These are phyloP conservation scores for Talpa occidentalis DNA, from an alignment of 2,113 vertebrate genomes.

Conservation along the genomic window DNA sequence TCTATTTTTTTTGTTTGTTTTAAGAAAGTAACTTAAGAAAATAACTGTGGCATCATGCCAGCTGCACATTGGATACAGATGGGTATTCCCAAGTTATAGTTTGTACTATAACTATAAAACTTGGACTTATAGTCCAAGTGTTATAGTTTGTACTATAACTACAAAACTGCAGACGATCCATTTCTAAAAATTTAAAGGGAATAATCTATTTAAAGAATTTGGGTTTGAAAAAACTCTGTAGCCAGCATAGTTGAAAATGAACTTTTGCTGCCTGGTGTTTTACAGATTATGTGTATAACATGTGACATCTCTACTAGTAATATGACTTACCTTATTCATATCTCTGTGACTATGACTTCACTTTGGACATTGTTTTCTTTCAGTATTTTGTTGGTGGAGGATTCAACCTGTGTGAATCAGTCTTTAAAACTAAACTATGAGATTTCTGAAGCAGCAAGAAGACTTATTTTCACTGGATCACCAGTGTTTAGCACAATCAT, in stretches of 20 bases:
- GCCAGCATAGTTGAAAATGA: not conserved
- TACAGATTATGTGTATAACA: not conserved
- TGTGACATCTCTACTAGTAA: not conserved
- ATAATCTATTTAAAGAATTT: constrained; percentile 53
- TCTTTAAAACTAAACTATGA: not conserved
- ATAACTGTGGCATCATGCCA: constrained; percentile 53
- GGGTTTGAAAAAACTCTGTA: constrained; percentile 50
- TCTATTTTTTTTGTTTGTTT: constrained; percentile 48
- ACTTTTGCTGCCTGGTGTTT: not conserved
- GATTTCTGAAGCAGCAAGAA: not conserved
- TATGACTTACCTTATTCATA: not conserved
- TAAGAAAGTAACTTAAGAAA: constrained; percentile 71
- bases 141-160: constrained; percentile 30
- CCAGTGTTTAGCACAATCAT: not conserved
- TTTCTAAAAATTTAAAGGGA: constrained; percentile 64
- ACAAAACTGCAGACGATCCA: not conserved
- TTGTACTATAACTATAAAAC: constrained; percentile 58
- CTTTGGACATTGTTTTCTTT: not conserved
- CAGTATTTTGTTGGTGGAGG: not conserved
- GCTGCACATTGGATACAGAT: constrained; percentile 64
- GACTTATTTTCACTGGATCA: not conserved
- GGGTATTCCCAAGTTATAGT: constrained; percentile 46
- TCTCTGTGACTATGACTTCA: not conserved
- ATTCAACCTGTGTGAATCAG: not conserved
- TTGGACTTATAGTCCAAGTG: too few relatives aligned